Evolutionary conservation across 2,888 invertebrate genomes (phyloP).

Genomic region (Rhopalosiphum nymphaeae): DNA sequence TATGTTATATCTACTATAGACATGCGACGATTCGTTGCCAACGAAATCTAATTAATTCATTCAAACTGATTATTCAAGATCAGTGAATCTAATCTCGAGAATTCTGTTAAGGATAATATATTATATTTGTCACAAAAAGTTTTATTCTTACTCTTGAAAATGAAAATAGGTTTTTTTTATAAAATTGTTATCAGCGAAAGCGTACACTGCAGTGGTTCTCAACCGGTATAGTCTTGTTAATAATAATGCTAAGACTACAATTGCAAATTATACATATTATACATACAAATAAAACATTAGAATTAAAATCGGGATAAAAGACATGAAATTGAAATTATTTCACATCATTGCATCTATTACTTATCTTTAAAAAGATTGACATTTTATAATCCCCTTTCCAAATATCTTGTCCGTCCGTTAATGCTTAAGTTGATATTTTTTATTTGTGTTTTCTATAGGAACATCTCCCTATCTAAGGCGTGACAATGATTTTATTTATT

Average conservation of each 20-base stretch:
- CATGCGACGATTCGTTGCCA: background rate
- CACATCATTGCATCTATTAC: background rate
- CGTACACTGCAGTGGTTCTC: background rate
- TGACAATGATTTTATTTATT: constrained; percentile 57
- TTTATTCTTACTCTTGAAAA: background rate
- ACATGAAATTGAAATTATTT: constrained; percentile 3
- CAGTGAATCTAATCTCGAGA: background rate
- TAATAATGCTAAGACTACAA: background rate
- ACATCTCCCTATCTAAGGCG: background rate
- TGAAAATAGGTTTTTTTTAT: background rate
- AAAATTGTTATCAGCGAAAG: background rate
- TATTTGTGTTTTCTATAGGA: background rate
- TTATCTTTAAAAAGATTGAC: background rate
- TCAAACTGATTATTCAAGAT: background rate
- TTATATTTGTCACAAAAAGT: background rate
- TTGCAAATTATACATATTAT: background rate
- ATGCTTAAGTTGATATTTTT: constrained; percentile 17
- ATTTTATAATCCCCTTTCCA: constrained; percentile 22
- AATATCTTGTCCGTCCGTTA: constrained; percentile 1
- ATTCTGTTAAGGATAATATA: background rate
- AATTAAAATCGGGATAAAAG: background rate
- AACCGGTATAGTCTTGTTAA: background rate
- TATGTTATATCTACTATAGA: background rate
- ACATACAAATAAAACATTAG: background rate
- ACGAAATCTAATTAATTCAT: background rate